These are phyloP conservation scores for Dryobotodes eremita DNA, from an alignment of 2,888 invertebrate genomes.

Conservation along the genomic window DNA sequence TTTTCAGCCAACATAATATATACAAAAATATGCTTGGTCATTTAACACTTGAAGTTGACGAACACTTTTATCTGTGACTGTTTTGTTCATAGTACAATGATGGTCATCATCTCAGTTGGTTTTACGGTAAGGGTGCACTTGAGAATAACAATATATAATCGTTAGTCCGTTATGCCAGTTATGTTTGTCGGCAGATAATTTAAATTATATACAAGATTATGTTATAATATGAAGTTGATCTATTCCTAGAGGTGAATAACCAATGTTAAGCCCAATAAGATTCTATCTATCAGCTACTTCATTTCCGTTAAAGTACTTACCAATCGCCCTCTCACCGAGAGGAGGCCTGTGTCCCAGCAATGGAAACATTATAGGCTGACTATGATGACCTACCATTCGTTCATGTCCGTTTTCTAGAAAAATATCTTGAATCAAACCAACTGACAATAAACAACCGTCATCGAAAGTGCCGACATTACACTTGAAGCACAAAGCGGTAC, in stretches of 20 bases:
- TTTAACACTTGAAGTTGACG: slow-evolving; percentile 37
- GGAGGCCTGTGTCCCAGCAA: too few relatives aligned
- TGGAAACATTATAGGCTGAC: too few relatives aligned
- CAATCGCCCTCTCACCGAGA: too few relatives aligned
- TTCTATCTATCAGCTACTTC: background rate
- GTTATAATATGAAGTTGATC: too few relatives aligned
- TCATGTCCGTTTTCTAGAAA: slow-evolving; percentile 30
- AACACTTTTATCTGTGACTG: slow-evolving; percentile 53
- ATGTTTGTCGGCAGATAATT: background rate
- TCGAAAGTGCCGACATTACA: slow-evolving; percentile 53
- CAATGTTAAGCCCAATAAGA: background rate
- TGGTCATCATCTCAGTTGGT: slow-evolving; percentile 15
- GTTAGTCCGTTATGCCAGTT: background rate
- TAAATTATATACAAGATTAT: background rate
- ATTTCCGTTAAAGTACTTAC: slow-evolving; percentile 4
- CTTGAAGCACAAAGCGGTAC: slow-evolving; percentile 56
- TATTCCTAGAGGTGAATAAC: background rate
- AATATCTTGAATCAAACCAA: slow-evolving; percentile 42
- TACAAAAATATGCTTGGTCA: slow-evolving; percentile 57
- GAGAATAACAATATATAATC: slow-evolving; percentile 14
- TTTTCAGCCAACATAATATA: background rate
- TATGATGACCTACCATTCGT: background rate
- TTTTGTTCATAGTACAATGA: slow-evolving; percentile 46
- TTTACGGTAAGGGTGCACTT: slow-evolving; percentile 3
- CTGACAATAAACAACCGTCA: slow-evolving; percentile 31